Percentiles rank a stretch among this genome's conserved stretches.
These are phyloP conservation scores for Turritopsis rubra DNA, from an alignment of 30 jellyfish, hydroid and myxozoan genomes.

Conservation along the genomic window DNA sequence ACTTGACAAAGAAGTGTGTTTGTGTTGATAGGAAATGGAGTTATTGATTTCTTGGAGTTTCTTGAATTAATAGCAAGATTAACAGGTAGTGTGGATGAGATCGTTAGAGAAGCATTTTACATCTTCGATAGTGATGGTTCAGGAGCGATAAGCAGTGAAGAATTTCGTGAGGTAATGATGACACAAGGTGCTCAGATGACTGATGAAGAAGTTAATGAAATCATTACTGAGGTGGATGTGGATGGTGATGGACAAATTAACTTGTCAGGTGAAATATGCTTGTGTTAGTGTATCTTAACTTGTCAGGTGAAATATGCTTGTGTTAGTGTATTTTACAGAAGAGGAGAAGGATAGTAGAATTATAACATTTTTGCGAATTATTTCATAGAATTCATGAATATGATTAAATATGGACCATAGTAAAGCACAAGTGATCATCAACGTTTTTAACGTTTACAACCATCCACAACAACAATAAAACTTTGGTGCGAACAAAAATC, in stretches of 20 bases:
- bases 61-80: not conserved
- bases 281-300: not conserved
- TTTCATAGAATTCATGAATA: not conserved
- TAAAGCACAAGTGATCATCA: too few relatives aligned
- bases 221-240: not conserved
- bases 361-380: too few relatives aligned
- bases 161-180: slow-evolving; percentile 3
- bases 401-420: not conserved
- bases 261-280: not conserved
- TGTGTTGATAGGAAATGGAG: not conserved
- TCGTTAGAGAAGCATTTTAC: not conserved
- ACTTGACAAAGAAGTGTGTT: not conserved
- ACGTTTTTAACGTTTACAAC: too few relatives aligned
- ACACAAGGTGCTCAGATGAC: slow-evolving; percentile 17
- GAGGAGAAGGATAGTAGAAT: too few relatives aligned
- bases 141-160: slow-evolving; percentile 9
- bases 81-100: not conserved
- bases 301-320: not conserved
- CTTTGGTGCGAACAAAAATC: too few relatives aligned
- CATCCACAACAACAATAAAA: too few relatives aligned
- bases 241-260: slow-evolving; percentile 14
- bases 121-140: slow-evolving; percentile 13
- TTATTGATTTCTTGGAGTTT: slow-evolving; percentile 7
- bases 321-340: not conserved
- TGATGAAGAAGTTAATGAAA: slow-evolving; percentile 13